Conservation (phyloP, 2,888 invertebrate genomes). For the Ophion slaviceki region DNA sequence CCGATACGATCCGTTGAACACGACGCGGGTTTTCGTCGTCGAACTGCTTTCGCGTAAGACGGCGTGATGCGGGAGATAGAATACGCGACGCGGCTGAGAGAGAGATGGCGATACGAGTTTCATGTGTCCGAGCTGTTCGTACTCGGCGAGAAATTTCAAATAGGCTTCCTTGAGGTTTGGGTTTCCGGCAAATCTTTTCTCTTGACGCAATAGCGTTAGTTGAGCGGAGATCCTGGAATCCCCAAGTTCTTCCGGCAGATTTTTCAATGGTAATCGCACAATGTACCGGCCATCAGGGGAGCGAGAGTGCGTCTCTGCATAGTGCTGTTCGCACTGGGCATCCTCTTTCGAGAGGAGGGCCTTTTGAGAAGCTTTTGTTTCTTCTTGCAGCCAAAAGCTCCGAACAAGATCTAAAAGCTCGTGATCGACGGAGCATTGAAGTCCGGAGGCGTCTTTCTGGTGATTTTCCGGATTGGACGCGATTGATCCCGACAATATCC, state of each 20-base stretch:
- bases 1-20: constrained; percentile 65
- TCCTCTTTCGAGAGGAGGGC: constrained; percentile 23
- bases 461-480: background rate
- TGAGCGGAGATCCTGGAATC: constrained; percentile 1
- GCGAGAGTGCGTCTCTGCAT: constrained; percentile 35
- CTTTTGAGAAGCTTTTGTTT: background rate
- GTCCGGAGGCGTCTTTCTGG: too few relatives aligned
- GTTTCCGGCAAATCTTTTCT: background rate
- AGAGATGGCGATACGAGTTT: background rate
- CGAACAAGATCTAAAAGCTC: constrained; percentile 42
- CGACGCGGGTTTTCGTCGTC: constrained; percentile 28
- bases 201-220: background rate
- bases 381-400: constrained; percentile 44
- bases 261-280: constrained; percentile 38
- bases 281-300: constrained; percentile 19
- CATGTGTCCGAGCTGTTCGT: constrained; percentile 46
- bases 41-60: constrained; percentile 71
- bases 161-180: background rate
- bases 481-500: background rate
- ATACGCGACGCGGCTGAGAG: background rate
- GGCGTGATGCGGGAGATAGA: constrained; percentile 71
- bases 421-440: constrained; percentile 39
- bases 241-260: background rate
- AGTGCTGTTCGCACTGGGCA: constrained; percentile 38
- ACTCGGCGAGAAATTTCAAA: constrained; percentile 36